These are phyloP conservation scores for Vireo griseus DNA, from an alignment of 2,797 vertebrate species.

Conservation along the genomic window DNA sequence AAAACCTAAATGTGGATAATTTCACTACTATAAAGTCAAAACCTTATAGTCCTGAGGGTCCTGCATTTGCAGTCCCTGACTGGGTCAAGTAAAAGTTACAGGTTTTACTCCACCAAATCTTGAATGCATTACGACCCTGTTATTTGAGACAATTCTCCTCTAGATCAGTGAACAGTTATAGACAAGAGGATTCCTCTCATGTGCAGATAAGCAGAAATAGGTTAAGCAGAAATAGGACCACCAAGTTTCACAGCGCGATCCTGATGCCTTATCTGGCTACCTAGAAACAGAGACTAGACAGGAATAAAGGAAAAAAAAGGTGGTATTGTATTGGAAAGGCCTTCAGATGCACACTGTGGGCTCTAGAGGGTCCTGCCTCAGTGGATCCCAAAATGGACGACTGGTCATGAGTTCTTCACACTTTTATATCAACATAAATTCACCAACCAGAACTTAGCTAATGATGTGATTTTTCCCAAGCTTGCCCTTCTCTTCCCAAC, in stretches of 20 bases:
- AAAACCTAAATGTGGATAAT: background rate
- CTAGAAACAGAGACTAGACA: no score
- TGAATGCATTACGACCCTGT: rapidly evolving
- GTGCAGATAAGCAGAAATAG: background rate
- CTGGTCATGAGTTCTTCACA: no score
- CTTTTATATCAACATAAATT: no score
- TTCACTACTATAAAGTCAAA: background rate
- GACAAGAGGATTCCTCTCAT: background rate
- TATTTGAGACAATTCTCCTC: background rate
- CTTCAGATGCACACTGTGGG: no score
- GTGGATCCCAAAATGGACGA: no score
- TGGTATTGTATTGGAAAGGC: no score
- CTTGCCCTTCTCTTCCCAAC: no score
- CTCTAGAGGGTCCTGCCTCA: no score
- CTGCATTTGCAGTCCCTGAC: background rate
- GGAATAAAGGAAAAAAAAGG: no score
- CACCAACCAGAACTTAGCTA: no score
- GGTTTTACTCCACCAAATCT: background rate
- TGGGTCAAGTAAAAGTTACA: background rate
- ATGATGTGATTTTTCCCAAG: no score
- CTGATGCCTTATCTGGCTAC: background rate
- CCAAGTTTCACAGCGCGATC: background rate
- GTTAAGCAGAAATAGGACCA: background rate
- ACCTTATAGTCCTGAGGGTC: background rate
- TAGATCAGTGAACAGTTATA: rapidly evolving